phyloP scores from a whole-genome alignment of 2,797 vertebrate genomes.

The Xenentodon cancila region DNA sequence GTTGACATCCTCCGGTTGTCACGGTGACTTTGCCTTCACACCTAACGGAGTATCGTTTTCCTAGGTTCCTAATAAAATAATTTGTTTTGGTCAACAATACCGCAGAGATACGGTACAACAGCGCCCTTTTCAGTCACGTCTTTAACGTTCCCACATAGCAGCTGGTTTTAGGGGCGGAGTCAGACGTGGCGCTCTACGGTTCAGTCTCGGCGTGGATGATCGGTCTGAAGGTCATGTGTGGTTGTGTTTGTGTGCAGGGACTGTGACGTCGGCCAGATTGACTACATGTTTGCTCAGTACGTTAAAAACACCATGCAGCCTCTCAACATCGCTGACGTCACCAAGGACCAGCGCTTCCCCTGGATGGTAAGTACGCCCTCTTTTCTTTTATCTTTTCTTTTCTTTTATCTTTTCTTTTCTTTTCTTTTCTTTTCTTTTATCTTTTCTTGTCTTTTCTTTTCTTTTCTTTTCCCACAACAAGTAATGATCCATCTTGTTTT shows the following conservation, averaged over 20 bases:
- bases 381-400: too few species aligned
- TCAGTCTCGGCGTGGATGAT: background rate
- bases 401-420: background rate
- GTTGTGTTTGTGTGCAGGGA: conserved; percentile 79
- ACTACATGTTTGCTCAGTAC: conserved; percentile 98
- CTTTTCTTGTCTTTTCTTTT: background rate
- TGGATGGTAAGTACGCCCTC: conserved; percentile 86
- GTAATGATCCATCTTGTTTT: conserved; percentile 21
- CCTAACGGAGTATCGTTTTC: too few species aligned
- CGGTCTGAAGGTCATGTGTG: too few species aligned
- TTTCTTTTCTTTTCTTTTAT: background rate
- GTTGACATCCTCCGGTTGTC: too few species aligned
- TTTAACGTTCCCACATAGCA: too few species aligned
- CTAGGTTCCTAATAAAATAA: too few species aligned
- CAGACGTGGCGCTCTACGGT: too few species aligned
- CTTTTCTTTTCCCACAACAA: background rate
- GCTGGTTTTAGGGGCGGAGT: too few species aligned
- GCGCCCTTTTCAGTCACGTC: too few species aligned
- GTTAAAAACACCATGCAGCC: conserved; percentile 93
- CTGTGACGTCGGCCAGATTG: conserved; percentile 87
- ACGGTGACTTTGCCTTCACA: too few species aligned
- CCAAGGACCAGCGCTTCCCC: conserved; percentile 90
- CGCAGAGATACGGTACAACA: too few species aligned
- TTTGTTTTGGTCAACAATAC: too few species aligned
- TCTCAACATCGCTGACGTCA: conserved; percentile 91